phyloP scores from a whole-genome alignment of 1,140 invertebrate species.

The Caerostris darwini region DNA sequence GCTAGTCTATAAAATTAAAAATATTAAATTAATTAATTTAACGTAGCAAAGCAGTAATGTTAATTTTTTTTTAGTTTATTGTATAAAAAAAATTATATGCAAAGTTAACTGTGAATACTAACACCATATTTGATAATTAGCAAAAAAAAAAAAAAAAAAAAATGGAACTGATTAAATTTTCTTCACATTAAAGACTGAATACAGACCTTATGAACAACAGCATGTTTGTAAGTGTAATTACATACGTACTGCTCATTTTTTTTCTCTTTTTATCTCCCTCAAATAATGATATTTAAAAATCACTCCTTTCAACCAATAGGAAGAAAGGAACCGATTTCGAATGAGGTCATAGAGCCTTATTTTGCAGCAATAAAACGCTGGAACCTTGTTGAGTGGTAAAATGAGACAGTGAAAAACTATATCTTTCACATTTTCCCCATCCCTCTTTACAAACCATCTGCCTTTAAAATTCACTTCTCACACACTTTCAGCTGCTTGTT shows the following conservation, averaged over 20 bases:
- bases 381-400: conserved; percentile 32
- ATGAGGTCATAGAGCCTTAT: conserved; percentile 39
- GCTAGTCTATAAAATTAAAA: too few relatives aligned
- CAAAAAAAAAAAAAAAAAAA: too few relatives aligned
- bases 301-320: not conserved
- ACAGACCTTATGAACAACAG: too few relatives aligned
- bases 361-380: conserved; percentile 52
- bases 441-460: conserved; percentile 65
- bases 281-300: not conserved
- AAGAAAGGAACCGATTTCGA: conserved; percentile 1
- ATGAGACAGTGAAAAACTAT: conserved; percentile 33
- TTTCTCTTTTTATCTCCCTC: not conserved
- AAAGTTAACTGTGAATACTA: too few relatives aligned
- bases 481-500: conserved; percentile 70
- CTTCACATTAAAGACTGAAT: too few relatives aligned
- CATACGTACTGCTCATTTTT: not conserved
- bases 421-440: not conserved
- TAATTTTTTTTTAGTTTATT: too few relatives aligned
- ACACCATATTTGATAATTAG: too few relatives aligned
- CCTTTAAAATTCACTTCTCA: conserved; percentile 52
- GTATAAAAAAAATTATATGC: too few relatives aligned
- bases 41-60: too few relatives aligned
- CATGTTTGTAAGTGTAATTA: too few relatives aligned
- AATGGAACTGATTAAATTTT: too few relatives aligned
- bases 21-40: too few relatives aligned